Conservation (phyloP, 2,888 invertebrate species). For the Erpobdella octoculata region DNA sequence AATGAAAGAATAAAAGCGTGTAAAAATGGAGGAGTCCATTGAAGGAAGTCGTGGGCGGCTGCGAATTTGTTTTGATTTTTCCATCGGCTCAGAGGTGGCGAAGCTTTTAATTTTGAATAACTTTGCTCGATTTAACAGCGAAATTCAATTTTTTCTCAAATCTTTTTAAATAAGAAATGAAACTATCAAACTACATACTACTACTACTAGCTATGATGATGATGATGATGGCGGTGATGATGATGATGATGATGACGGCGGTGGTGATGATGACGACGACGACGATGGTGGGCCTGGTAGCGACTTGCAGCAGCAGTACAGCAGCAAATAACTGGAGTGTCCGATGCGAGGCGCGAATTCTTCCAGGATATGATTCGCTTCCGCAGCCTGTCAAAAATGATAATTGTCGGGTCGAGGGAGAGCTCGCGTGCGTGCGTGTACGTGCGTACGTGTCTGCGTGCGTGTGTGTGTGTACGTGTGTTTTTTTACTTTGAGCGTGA, state of each 20-base stretch:
- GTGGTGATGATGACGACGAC: neutral
- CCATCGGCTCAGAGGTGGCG: too few species aligned
- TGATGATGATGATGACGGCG: neutral
- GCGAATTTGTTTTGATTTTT: too few species aligned
- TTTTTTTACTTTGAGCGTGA: neutral
- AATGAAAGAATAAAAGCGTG: too few species aligned
- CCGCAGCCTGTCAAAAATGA: conserved; percentile 11
- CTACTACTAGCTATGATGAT: neutral
- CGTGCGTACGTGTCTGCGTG: neutral
- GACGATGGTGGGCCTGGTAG: neutral
- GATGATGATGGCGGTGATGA: neutral
- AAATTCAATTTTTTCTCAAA: too few species aligned
- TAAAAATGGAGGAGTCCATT: too few species aligned
- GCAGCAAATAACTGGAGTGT: neutral
- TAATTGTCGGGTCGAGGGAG: neutral
- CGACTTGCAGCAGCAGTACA: neutral
- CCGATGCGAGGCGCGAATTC: neutral
- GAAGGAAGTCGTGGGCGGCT: too few species aligned
- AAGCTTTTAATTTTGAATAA: too few species aligned
- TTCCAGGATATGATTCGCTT: conserved; percentile 13
- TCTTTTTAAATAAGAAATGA: too few species aligned
- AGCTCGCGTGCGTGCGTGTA: too few species aligned
- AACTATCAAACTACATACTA: too few species aligned
- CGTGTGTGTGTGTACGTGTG: neutral
- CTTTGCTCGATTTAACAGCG: too few species aligned